Conservation (phyloP, 2,888 invertebrate genomes). For the Protonemura montana region DNA sequence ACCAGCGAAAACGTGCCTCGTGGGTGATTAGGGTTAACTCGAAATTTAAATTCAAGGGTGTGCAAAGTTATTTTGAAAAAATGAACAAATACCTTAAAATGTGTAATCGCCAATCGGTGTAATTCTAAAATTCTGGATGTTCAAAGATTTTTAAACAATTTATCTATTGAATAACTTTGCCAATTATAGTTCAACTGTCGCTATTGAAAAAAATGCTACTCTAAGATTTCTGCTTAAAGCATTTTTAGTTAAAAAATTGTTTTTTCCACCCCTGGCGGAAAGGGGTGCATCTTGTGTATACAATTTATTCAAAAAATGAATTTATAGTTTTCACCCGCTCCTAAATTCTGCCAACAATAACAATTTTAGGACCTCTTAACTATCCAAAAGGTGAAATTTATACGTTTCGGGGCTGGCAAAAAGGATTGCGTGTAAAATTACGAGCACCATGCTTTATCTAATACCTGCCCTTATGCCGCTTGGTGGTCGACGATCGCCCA, state of each 20-base stretch:
- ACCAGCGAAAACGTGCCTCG: background rate
- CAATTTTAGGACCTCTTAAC: slow-evolving; percentile 29
- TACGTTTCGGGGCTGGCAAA: slow-evolving; percentile 25
- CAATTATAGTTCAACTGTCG: too few relatives aligned
- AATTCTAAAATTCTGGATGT: too few relatives aligned
- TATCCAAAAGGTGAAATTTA: slow-evolving; percentile 20
- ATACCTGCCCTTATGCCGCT: background rate
- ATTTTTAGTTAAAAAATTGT: too few relatives aligned
- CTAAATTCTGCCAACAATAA: slow-evolving; percentile 34
- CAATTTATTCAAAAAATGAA: slow-evolving; percentile 24
- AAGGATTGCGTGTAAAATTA: slow-evolving; percentile 32
- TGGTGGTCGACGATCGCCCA: background rate
- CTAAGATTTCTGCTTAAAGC: too few relatives aligned
- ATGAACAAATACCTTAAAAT: background rate
- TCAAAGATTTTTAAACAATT: too few relatives aligned
- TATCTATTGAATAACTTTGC: too few relatives aligned
- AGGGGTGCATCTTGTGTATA: slow-evolving; percentile 25
- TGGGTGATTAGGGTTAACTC: slow-evolving; percentile 28
- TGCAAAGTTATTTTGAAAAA: background rate
- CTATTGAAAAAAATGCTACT: too few relatives aligned
- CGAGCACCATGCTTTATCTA: background rate
- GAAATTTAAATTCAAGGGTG: slow-evolving; percentile 15
- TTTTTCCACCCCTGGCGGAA: slow-evolving; percentile 28
- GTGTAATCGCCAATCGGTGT: too few relatives aligned
- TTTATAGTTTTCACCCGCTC: slow-evolving; percentile 30